These are phyloP conservation scores for Drosophila paranaensis DNA, from an alignment of 2,888 invertebrate genomes.

Conservation along the genomic window DNA sequence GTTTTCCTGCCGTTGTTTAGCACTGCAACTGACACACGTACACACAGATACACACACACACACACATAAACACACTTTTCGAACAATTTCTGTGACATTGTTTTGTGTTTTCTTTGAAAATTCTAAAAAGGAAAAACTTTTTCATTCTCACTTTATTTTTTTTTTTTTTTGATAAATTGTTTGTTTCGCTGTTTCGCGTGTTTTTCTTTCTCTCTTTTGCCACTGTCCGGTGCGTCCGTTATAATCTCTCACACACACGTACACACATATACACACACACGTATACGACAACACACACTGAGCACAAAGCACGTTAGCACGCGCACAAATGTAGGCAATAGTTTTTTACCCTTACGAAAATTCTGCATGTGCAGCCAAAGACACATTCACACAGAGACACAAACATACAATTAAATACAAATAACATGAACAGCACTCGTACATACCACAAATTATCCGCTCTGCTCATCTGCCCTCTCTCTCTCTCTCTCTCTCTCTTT, in stretches of 20 bases:
- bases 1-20: conserved; percentile 27
- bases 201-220: conserved; percentile 39
- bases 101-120: conserved; percentile 53
- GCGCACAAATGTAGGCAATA: conserved; percentile 57
- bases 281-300: conserved; percentile 5
- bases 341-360: conserved; percentile 33
- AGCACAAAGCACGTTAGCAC: conserved; percentile 48
- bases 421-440: conserved; percentile 23
- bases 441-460: conserved; percentile 8
- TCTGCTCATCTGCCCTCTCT: not conserved
- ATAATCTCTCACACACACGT: conserved; percentile 26
- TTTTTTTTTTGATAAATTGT: conserved; percentile 61
- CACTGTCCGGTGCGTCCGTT: conserved; percentile 48
- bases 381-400: conserved; percentile 17
- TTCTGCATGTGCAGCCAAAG: conserved; percentile 63
- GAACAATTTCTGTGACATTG: conserved; percentile 44
- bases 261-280: conserved; percentile 21
- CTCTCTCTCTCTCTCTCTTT: not conserved
- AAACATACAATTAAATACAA: conserved; percentile 11
- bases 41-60: not conserved
- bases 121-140: not conserved
- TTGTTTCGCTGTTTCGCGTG: conserved; percentile 66
- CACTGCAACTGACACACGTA: conserved; percentile 21
- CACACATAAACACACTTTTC: not conserved
- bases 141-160: conserved; percentile 43